Evolutionary conservation across 2,113 vertebrate genomes (phyloP).

Genomic region (Aptenodytes patagonicus): DNA sequence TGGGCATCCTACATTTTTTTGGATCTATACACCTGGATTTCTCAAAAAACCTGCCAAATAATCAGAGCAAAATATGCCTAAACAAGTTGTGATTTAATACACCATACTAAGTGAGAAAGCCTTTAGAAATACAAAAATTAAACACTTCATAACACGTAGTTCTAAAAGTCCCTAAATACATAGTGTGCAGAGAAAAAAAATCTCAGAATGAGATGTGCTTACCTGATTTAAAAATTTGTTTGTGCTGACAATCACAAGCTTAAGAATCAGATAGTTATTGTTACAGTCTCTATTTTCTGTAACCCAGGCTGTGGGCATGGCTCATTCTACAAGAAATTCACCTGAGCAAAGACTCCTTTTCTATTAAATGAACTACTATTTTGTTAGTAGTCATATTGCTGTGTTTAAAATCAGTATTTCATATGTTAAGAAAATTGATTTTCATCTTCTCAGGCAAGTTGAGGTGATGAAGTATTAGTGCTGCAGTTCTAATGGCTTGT

Average conservation of each 20-base stretch:
- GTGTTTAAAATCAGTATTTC: not conserved
- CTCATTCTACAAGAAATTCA: not conserved
- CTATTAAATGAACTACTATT: not conserved
- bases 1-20: not conserved
- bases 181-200: not conserved
- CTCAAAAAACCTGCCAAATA: not conserved
- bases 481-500: not conserved
- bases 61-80: not conserved
- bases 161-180: not conserved
- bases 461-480: not conserved
- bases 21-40: not conserved
- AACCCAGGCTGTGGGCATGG: not conserved
- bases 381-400: not conserved
- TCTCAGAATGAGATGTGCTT: not conserved
- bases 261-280: not conserved
- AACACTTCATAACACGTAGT: not conserved
- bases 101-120: not conserved
- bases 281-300: not conserved
- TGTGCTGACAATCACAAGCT: not conserved
- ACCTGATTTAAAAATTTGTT: not conserved
- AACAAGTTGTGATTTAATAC: constrained; percentile 2
- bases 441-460: not conserved
- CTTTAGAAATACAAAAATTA: not conserved
- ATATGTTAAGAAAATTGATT: not conserved
- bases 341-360: not conserved